These are phyloP conservation scores for Heliocidaris tuberculata DNA, from an alignment of 35 echinoderm and acorn worm genomes.

Conservation along the genomic window DNA sequence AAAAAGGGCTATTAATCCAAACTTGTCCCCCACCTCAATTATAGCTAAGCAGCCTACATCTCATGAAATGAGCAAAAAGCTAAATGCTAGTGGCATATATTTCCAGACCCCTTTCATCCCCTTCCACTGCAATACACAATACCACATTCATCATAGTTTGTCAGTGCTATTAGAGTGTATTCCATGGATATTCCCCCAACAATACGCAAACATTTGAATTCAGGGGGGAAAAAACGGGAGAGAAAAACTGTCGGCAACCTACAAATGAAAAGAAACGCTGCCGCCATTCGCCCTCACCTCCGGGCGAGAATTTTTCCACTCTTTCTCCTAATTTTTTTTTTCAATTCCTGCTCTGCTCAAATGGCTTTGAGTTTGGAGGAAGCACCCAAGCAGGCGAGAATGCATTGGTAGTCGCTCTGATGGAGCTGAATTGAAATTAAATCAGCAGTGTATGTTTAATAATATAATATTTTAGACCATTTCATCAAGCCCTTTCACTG, in stretches of 20 bases:
- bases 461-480: background rate
- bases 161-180: background rate
- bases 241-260: background rate
- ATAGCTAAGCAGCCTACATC: background rate
- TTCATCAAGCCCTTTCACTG: background rate
- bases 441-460: background rate
- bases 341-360: background rate
- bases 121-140: conserved; percentile 2
- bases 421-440: background rate
- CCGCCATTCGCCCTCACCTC: background rate
- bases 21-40: background rate
- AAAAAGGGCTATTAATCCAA: conserved; percentile 16
- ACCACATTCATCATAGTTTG: conserved; percentile 17
- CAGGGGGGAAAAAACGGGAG: background rate
- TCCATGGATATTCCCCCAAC: conserved; percentile 8
- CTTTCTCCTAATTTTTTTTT: background rate
- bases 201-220: conserved; percentile 3
- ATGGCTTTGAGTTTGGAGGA: background rate
- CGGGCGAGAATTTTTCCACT: background rate
- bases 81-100: background rate
- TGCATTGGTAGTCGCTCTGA: background rate
- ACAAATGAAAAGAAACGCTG: background rate
- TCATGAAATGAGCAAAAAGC: background rate
- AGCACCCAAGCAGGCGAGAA: background rate
- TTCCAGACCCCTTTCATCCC: background rate